Base-by-base conservation (phyloP, 2,888 invertebrate species). In the Synanthedon tipuliformis region DNA sequence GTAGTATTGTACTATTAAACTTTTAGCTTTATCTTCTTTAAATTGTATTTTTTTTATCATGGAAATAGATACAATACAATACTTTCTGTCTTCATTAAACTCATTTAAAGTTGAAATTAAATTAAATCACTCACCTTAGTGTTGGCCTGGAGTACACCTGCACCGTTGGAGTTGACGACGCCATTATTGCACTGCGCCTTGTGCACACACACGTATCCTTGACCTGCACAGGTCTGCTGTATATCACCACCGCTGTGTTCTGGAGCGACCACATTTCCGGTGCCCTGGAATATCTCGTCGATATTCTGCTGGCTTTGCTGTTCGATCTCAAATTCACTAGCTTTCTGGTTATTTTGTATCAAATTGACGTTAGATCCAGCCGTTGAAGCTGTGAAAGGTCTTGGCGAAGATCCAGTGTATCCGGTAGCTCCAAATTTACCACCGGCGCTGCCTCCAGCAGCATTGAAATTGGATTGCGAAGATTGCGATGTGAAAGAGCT, bases 111-210 rank as follows among this genome's bases (percentile, higher is more conserved):
- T 34, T 34, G n/a, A n/a, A 34, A 3, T 10, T 1, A 23, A 23
- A 23, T n/a, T 40, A 57, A 54, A 16, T 52, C n/a, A 81, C 90
- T 89, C 66, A 91, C 91, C 88, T 84, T 81, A 54, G 81, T 81
- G 54, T 81, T 86, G 2, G 87, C 83, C 62, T 89, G 89, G 41
- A 86, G 69, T 0, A 89, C 64, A 48, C 79, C 85, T 41, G 81
- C 83, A 10, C 86, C 88, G 55, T 88, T 85, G 4, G 74, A 79
- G 66, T 81, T 88, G 54, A 89, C 88, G 0, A 90, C 87, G 18
- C 92, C 92, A 56, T 91, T 89, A 57, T 83, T 71, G 68, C 93
- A 93, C 60, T 89, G 82, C 1, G 88, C 73, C 57, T 88, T 90
- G 1, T 83, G 75, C 1, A 92, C 91, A 68, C 93, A 93, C 49